Percentiles rank a stretch among this genome's conserved stretches.
Evolutionary conservation across 1,140 invertebrate genomes (phyloP).

Genomic region (Acromyrmex echinatior): DNA sequence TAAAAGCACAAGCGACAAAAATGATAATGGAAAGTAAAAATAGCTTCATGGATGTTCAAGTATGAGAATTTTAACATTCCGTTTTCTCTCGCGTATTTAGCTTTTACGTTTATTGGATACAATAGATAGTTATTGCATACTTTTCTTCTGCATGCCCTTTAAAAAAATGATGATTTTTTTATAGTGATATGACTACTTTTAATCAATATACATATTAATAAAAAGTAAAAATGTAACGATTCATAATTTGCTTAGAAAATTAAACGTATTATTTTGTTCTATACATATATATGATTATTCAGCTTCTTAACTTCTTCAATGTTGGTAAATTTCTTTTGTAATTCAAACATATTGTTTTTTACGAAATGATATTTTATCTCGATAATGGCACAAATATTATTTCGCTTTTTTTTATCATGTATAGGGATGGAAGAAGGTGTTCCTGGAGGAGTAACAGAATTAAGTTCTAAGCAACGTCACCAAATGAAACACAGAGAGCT

Average conservation of each 20-base stretch:
- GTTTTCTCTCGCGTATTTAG: background rate
- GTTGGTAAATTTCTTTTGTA: slow-evolving; percentile 59
- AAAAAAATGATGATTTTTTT: slow-evolving; percentile 7
- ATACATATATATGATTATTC: slow-evolving; percentile 14
- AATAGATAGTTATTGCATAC: slow-evolving; percentile 1
- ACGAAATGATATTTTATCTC: slow-evolving; percentile 7
- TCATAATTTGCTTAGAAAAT: slow-evolving; percentile 26
- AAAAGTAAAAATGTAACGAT: background rate
- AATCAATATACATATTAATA: background rate
- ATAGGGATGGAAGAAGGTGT: slow-evolving; percentile 87
- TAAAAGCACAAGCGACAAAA: slow-evolving; percentile 22
- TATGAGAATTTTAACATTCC: slow-evolving; percentile 1
- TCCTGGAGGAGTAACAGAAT: slow-evolving; percentile 87
- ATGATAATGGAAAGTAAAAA: background rate
- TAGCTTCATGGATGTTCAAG: slow-evolving; percentile 28
- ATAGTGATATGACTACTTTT: background rate
- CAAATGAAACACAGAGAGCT: slow-evolving; percentile 99
- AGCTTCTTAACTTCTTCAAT: slow-evolving; percentile 41
- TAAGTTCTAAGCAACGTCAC: slow-evolving; percentile 94
- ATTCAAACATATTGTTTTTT: background rate
- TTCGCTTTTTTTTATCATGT: slow-evolving; percentile 62
- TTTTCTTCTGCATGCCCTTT: slow-evolving; percentile 4
- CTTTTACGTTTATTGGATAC: slow-evolving; percentile 1
- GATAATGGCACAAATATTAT: slow-evolving; percentile 16
- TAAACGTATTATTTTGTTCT: slow-evolving; percentile 16